Conservation (phyloP, 37 sponge, comb jelly and placozoan genomes). For the Halichondria panicea region DNA sequence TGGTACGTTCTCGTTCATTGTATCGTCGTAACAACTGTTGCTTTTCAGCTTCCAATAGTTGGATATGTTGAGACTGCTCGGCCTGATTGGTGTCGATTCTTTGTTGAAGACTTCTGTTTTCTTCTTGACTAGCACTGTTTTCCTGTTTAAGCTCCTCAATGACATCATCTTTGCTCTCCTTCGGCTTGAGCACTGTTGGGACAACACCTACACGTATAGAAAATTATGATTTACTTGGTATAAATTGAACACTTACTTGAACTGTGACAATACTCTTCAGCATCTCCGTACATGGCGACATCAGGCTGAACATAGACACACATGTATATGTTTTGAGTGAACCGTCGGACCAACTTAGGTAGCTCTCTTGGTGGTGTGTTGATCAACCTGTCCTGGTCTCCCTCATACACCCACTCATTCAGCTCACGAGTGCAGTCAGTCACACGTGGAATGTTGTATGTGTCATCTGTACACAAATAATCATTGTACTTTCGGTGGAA, state of each 20-base stretch:
- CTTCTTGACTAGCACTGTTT: too few relatives aligned
- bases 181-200: not conserved
- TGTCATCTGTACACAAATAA: too few relatives aligned
- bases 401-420: conserved; percentile 63
- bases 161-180: not conserved
- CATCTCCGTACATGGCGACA: not conserved
- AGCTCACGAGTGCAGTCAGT: conserved; percentile 51
- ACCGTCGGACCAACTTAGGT: conserved; percentile 70
- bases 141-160: not conserved
- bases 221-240: not conserved
- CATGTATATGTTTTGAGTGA: conserved; percentile 45
- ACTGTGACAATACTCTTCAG: not conserved
- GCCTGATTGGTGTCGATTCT: too few relatives aligned
- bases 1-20: too few relatives aligned
- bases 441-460: conserved; percentile 81
- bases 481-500: too few relatives aligned
- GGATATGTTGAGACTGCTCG: too few relatives aligned
- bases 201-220: not conserved
- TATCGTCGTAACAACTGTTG: too few relatives aligned
- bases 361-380: conserved; percentile 40
- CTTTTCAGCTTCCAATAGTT: too few relatives aligned
- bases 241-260: not conserved
- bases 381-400: conserved; percentile 9
- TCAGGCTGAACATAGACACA: not conserved
- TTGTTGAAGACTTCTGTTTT: too few relatives aligned